Conservation (phyloP, 37 sponge, comb jelly and placozoan species). For the Spongilla lacustris region DNA sequence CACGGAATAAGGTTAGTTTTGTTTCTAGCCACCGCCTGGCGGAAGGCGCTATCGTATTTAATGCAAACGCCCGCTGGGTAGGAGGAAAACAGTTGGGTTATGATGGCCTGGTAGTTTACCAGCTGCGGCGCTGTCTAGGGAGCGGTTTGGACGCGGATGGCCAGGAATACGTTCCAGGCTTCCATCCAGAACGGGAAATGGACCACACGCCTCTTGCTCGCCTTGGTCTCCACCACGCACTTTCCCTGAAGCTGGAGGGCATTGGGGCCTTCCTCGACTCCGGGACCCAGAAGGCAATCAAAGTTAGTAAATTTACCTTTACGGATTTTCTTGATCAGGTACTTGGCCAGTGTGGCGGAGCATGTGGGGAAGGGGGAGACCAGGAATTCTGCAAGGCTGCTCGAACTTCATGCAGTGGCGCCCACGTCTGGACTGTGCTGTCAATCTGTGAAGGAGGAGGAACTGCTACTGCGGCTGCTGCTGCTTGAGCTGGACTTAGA, state of each 20-base stretch:
- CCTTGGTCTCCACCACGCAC: neutral
- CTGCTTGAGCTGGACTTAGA: no score
- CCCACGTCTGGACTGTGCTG: neutral
- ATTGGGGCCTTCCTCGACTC: neutral
- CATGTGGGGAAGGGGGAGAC: constrained; percentile 7
- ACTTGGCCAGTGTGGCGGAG: constrained; percentile 11
- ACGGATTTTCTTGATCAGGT: neutral
- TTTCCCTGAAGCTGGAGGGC: neutral
- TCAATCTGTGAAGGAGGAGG: no score
- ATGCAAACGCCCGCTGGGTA: constrained; percentile 6
- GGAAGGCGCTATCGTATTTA: constrained; percentile 23
- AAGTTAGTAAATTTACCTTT: constrained; percentile 25
- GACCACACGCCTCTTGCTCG: neutral
- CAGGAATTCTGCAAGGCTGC: neutral
- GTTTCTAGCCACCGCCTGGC: constrained; percentile 25
- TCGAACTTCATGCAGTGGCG: neutral
- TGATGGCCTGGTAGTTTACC: constrained; percentile 32
- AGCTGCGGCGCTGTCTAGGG: constrained; percentile 30
- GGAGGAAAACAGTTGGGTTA: constrained; percentile 1
- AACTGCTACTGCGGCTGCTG: no score
- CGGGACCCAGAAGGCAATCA: constrained; percentile 15
- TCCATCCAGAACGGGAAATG: constrained; percentile 35
- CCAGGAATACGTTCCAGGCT: constrained; percentile 44
- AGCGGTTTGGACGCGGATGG: neutral
- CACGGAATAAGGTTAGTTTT: constrained; percentile 7